Conservation (phyloP, 2,797 vertebrate species). For the Miopithecus talapoin region DNA sequence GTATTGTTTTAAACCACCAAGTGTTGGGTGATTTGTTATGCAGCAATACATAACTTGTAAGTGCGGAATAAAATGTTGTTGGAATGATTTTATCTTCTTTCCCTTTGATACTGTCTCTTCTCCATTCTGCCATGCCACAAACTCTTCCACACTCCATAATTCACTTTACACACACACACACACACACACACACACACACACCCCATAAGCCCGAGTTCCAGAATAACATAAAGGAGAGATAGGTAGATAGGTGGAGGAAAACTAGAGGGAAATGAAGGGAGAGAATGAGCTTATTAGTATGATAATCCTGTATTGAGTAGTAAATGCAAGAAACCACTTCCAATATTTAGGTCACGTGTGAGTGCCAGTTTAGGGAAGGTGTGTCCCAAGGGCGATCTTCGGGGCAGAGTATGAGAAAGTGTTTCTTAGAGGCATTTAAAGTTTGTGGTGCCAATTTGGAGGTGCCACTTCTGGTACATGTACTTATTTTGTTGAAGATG, state of each 20-base stretch:
- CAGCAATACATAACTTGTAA: neutral
- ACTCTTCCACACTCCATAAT: neutral
- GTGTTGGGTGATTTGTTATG: neutral
- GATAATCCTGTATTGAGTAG: neutral
- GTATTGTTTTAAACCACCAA: conserved; percentile 2
- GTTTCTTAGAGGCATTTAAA: neutral
- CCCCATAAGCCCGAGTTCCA: neutral
- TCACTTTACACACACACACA: neutral
- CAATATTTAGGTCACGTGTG: neutral
- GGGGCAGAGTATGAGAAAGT: neutral
- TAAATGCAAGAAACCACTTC: neutral
- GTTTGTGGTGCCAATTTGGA: neutral
- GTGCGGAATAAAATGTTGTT: neutral
- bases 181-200: neutral
- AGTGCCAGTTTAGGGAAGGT: neutral
- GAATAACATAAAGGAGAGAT: neutral
- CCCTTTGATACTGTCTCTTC: neutral
- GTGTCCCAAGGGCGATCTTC: neutral
- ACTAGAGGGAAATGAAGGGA: neutral
- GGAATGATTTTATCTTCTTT: conserved; percentile 12
- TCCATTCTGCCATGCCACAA: neutral
- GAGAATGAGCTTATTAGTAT: neutral
- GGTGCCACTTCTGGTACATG: neutral
- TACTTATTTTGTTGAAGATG: neutral
- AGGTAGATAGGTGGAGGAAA: neutral